Evolutionary conservation across 2,113 vertebrate species (phyloP), one percentile per base, ranked within the genome.

Genomic region (Xenotilapia flavipinnis): DNA sequence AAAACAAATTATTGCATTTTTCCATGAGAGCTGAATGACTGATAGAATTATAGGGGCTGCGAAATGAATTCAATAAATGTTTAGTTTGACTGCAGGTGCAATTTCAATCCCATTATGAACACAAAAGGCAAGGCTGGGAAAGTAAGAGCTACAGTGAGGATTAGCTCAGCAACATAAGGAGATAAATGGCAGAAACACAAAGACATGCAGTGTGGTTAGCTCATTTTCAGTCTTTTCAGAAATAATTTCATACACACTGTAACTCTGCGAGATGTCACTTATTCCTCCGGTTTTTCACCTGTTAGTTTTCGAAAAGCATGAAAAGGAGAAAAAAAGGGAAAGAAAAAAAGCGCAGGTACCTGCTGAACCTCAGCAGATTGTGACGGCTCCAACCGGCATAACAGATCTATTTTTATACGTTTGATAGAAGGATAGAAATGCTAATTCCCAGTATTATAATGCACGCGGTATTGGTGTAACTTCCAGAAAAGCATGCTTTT

Each of bases 361-460:
- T 60, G 80, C 77, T 70, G 60, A 86, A 31, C 62, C 62, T 28
- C 65, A 28, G 65, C 79, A 81, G 51, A 73, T 28, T 54, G 40
- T 65, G 55, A 81, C 80, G 23, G 21, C 88, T 84, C 84, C 81
- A 80, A 19, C 58, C 1, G 7, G 84, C 54, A 81, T 38, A 85
- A 53, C 54, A 21, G 21, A 17, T 84, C 88, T 96, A 94, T 95
- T 95, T 93, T 87, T 87, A 81, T 86, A 68, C 31, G 11, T 89
- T 21, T 89, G 83, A 92, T 88, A 82, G 88, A 89, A 82, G 77
- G 19, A 81, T 82, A 56, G 56, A 91, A 93, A 95, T 96, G 95
- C 86, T 82, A 95, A 96, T 95, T 38, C 28, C 7, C 21, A 83
- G 94, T 90, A 95, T 95, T 96, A 93, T 91, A 91, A 96, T 95